A percentile compares a stretch with the other conserved stretches of the same genome.
These are phyloP conservation scores for Spermophilus dauricus DNA, from an alignment of 2,113 vertebrate genomes.

Conservation along the genomic window DNA sequence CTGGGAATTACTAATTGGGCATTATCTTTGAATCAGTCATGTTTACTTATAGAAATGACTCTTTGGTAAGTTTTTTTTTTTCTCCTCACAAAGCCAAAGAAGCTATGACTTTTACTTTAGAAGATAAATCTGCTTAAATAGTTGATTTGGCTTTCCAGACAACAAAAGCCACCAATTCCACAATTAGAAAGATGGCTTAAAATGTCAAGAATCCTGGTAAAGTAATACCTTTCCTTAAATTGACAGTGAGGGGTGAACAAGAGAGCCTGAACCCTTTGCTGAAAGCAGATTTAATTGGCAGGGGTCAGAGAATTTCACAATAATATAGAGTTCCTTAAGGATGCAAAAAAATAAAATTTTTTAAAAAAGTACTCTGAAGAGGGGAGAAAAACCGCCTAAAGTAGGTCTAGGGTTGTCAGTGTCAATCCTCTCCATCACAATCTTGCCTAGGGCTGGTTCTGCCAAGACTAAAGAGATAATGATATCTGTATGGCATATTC, in stretches of 20 bases:
- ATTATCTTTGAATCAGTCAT: slow-evolving; percentile 54
- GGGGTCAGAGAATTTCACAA: slow-evolving; percentile 54
- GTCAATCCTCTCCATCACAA: slow-evolving; percentile 63
- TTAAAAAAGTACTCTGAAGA: slow-evolving; percentile 21
- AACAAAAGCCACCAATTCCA: slow-evolving; percentile 35
- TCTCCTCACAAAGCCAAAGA: background rate
- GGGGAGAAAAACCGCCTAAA: slow-evolving; percentile 30
- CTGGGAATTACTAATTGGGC: slow-evolving; percentile 53
- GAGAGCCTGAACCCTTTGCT: slow-evolving; percentile 46
- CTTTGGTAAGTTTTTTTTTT: background rate
- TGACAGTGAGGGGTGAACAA: slow-evolving; percentile 72
- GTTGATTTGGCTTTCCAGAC: slow-evolving; percentile 44
- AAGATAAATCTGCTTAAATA: slow-evolving; percentile 8
- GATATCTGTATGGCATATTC: slow-evolving; percentile 65
- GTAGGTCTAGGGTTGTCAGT: slow-evolving; percentile 28
- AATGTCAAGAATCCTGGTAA: slow-evolving; percentile 66
- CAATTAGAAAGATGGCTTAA: slow-evolving; percentile 65
- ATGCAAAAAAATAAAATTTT: slow-evolving; percentile 17
- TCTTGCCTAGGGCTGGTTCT: slow-evolving; percentile 67
- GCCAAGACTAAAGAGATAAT: slow-evolving; percentile 68
- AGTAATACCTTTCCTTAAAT: slow-evolving; percentile 66
- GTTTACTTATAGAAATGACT: slow-evolving; percentile 43
- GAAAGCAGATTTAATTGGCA: slow-evolving; percentile 75
- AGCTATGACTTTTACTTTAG: slow-evolving; percentile 29
- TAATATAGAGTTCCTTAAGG: slow-evolving; percentile 31